Percentiles rank a stretch among this genome's conserved stretches.
Evolutionary conservation across 2,113 vertebrate species (phyloP).

Genomic region (Notothenia coriiceps): DNA sequence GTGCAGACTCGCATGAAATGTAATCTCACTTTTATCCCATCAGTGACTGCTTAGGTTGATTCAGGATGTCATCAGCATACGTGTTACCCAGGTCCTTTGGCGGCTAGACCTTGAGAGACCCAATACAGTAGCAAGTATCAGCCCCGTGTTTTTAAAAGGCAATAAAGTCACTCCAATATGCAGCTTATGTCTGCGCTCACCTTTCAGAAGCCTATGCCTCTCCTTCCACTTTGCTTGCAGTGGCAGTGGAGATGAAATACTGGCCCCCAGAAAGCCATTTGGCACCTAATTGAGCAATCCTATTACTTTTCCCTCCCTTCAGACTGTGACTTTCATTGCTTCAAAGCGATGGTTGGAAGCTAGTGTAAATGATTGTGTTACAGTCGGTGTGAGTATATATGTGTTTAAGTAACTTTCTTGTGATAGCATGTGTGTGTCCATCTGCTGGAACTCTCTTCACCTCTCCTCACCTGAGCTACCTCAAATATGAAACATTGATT

Average conservation of each 20-base stretch:
- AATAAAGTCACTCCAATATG: constrained; percentile 81
- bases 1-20: constrained; percentile 52
- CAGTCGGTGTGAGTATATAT: constrained; percentile 65
- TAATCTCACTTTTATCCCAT: constrained; percentile 53
- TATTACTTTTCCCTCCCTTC: constrained; percentile 85
- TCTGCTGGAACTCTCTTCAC: constrained; percentile 23
- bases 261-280: constrained; percentile 85
- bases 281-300: constrained; percentile 87
- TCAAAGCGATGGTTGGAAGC: constrained; percentile 73
- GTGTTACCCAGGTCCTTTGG: constrained; percentile 57
- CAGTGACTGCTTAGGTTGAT: constrained; percentile 48
- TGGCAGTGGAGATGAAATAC: constrained; percentile 85
- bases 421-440: constrained; percentile 15
- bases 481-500: constrained; percentile 68
- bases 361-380: constrained; percentile 74
- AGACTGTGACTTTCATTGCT: constrained; percentile 82
- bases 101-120: constrained; percentile 61
- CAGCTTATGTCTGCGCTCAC: constrained; percentile 78
- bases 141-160: constrained; percentile 74
- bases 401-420: constrained; percentile 69
- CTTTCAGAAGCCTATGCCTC: constrained; percentile 75
- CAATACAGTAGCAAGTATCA: constrained; percentile 56
- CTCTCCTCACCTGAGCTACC: constrained; percentile 62
- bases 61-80: constrained; percentile 55
- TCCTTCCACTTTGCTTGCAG: constrained; percentile 79